A percentile compares a stretch with the other conserved stretches of the same genome.
phyloP scores from a whole-genome alignment of 30 jellyfish, hydroid and myxozoan genomes.

The Phacellophora camtschatica region DNA sequence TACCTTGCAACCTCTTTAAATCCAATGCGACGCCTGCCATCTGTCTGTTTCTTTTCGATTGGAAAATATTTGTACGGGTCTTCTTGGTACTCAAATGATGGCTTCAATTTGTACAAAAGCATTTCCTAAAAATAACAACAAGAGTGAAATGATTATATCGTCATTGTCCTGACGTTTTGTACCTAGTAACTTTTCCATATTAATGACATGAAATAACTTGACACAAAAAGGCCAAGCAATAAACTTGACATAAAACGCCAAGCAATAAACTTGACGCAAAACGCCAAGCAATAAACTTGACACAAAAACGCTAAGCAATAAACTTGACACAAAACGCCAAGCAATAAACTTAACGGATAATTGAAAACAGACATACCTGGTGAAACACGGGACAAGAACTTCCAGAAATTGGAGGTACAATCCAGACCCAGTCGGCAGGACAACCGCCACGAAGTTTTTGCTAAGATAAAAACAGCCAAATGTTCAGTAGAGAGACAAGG shows the following conservation, averaged over 20 bases:
- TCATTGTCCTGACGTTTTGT: background rate
- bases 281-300: too few species aligned
- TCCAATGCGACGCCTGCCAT: slow-evolving; percentile 52
- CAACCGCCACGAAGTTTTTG: slow-evolving; percentile 96
- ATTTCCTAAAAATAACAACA: slow-evolving; percentile 67
- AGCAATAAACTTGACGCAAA: too few species aligned
- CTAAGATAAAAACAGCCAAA: slow-evolving; percentile 51
- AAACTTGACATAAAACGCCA: too few species aligned
- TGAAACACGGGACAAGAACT: slow-evolving; percentile 89
- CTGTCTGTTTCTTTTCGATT: slow-evolving; percentile 11
- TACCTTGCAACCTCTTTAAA: slow-evolving; percentile 88
- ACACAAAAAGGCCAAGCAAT: too few species aligned
- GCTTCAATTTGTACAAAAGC: slow-evolving; percentile 77
- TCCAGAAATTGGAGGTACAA: slow-evolving; percentile 96
- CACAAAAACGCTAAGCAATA: too few species aligned
- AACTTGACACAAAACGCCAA: too few species aligned
- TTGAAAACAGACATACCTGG: slow-evolving; percentile 77
- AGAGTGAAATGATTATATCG: too few species aligned
- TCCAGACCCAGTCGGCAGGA: slow-evolving; percentile 99
- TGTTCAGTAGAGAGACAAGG: too few species aligned
- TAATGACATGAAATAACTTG: too few species aligned
- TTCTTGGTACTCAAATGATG: slow-evolving; percentile 89
- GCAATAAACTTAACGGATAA: too few species aligned
- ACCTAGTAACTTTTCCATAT: too few species aligned
- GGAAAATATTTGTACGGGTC: slow-evolving; percentile 78